phyloP scores from a whole-genome alignment of 2,888 invertebrate species.

The Drosophila helvetica region DNA sequence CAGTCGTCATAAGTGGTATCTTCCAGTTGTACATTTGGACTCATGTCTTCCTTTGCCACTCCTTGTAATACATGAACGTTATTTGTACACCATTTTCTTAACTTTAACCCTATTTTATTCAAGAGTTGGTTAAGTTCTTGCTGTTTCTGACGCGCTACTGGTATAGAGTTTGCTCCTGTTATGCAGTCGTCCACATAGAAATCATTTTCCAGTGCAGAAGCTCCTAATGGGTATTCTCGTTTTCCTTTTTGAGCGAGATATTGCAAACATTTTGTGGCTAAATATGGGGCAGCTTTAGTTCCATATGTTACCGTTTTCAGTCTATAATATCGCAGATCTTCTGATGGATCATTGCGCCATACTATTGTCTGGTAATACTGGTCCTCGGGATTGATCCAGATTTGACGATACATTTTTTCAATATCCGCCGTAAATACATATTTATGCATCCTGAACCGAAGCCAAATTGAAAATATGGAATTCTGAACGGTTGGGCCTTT shows the following conservation, averaged over 20 bases:
- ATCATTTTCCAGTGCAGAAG: neutral
- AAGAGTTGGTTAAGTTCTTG: neutral
- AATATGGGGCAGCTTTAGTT: neutral
- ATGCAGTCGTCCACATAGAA: neutral
- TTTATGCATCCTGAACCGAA: conserved; percentile 3
- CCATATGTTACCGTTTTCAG: neutral
- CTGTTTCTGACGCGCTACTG: neutral
- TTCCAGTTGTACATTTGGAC: no score
- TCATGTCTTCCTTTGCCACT: no score
- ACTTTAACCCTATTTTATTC: no score
- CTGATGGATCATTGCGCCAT: neutral
- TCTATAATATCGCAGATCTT: neutral
- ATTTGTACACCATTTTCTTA: no score
- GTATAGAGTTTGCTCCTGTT: neutral
- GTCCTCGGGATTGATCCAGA: neutral
- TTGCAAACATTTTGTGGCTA: neutral
- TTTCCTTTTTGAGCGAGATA: neutral
- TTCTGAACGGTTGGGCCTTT: conserved; percentile 1
- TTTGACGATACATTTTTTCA: conserved; percentile 5
- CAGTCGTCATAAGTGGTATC: no score
- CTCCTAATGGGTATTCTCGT: neutral
- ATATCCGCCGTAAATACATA: conserved; percentile 4
- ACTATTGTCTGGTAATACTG: neutral
- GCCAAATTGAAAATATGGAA: neutral
- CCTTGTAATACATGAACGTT: no score